Evolutionary conservation across 2,888 invertebrate species (phyloP), one percentile per base, ranked within the genome.

Genomic region (Abrostola triplasia): DNA sequence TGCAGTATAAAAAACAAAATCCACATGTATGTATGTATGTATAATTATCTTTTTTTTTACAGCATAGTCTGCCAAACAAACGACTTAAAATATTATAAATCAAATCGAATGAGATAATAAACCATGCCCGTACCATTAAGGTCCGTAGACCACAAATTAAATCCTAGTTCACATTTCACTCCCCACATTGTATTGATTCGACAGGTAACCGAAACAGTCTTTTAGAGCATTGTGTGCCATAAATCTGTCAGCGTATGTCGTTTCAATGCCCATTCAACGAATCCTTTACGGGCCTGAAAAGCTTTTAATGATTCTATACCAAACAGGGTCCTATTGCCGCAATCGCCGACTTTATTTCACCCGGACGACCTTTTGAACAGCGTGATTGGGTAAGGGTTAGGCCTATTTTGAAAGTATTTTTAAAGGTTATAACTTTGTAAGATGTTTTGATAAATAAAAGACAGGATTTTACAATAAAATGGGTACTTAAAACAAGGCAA

Each of bases 251-350:
- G 64, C 74, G 65, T 68, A 65, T 47, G 56, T 68, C 72, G 58
- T 81, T 81, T 69, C 73, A 67, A 71, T 72, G 76, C 63, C 81
- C 65, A 75, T 80, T 78, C 76, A 78, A 40, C 11, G 56, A 78
- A 75, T 62, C 79, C 76, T 71, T 74, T 71, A 62, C 48, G 50
- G 61, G 37, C 38, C 57, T 68, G 64, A 69, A 77, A 80, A 65
- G 79, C 77, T 75, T 77, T 80, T 74, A 80, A 80, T 77, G 71
- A 80, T 75, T 58, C 55, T 60, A 56, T 52, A 53, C 65, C 59
- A 65, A 78, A 64, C 52, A 71, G 52, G 79, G 50, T 55, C 51
- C 56, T 61, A 51, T 52, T 69, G 52, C 53, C 50, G 67, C 66
- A 70, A 73, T 79, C 81, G 73, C 69, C 67, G 77, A 59, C 57